Conservation (phyloP, 2,113 vertebrate species). For the Eptesicus fuscus region DNA sequence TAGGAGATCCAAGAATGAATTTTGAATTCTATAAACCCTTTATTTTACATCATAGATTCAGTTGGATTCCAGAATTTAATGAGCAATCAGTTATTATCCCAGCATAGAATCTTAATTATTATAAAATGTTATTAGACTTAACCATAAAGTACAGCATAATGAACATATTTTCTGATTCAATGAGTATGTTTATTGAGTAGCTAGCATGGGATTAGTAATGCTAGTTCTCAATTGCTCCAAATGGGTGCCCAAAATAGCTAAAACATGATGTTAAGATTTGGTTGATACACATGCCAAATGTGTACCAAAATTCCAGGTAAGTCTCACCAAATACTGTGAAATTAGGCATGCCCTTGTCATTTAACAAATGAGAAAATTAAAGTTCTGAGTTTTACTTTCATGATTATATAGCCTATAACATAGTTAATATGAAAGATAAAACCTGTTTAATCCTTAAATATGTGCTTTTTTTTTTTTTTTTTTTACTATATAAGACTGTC, state of each 20-base stretch:
- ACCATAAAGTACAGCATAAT: conserved; percentile 61
- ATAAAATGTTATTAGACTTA: conserved; percentile 67
- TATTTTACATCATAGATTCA: conserved; percentile 57
- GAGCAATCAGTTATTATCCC: conserved; percentile 65
- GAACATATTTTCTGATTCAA: conserved; percentile 72
- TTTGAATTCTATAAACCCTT: conserved; percentile 45
- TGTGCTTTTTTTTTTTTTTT: not conserved
- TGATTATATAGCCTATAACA: not conserved
- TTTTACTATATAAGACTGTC: not conserved
- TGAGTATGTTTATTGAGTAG: conserved; percentile 57
- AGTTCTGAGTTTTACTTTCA: not conserved
- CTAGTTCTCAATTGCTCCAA: not conserved
- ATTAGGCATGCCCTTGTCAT: not conserved
- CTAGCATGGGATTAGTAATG: conserved; percentile 52
- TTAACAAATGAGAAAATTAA: not conserved
- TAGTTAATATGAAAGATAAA: not conserved
- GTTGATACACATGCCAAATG: not conserved
- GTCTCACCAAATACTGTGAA: not conserved
- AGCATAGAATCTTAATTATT: conserved; percentile 63
- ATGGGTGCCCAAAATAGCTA: not conserved
- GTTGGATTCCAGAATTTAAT: conserved; percentile 57
- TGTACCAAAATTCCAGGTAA: not conserved
- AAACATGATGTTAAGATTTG: not conserved
- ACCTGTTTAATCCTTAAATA: not conserved
- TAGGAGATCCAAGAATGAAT: conserved; percentile 24